Conservation (phyloP, 23 tunicate species). For the Trididemnum miniatum region DNA sequence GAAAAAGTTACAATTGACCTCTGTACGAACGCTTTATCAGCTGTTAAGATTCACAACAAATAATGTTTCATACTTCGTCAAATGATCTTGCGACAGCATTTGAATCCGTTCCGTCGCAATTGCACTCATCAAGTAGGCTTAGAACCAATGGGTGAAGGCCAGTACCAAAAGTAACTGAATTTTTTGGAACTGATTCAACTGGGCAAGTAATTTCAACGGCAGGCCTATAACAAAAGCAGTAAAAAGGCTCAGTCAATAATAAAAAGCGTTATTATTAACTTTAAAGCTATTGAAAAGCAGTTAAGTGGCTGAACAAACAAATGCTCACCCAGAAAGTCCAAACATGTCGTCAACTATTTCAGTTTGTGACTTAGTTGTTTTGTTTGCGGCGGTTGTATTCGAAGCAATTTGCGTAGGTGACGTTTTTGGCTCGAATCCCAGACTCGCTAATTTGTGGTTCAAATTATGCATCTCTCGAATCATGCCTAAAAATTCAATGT, state of each 20-base stretch:
- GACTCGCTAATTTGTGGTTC: conserved; percentile 45
- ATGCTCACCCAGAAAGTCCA: conserved; percentile 23
- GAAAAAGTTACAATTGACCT: too few relatives aligned
- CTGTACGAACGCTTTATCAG: too few relatives aligned
- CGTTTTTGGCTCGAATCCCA: conserved; percentile 52
- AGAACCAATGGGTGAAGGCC: not conserved
- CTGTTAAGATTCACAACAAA: too few relatives aligned
- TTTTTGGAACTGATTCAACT: not conserved
- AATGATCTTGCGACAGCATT: not conserved
- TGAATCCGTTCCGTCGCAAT: not conserved
- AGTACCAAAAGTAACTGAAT: not conserved
- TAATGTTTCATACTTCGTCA: too few relatives aligned
- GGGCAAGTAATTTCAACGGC: not conserved
- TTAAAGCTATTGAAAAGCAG: too few relatives aligned
- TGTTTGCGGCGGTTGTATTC: not conserved
- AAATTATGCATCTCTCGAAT: conserved; percentile 50
- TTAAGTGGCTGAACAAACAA: too few relatives aligned
- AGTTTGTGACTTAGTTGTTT: not conserved
- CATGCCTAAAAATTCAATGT: conserved; percentile 44
- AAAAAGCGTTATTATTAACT: too few relatives aligned
- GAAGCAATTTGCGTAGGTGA: not conserved
- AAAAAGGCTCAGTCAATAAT: too few relatives aligned
- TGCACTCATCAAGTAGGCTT: not conserved
- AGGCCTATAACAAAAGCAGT: not conserved
- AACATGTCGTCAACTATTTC: conserved; percentile 15